A percentile compares a stretch with the other conserved stretches of the same genome.
Evolutionary conservation across 2,888 invertebrate genomes (phyloP).

Genomic region (Phrixothrix hirtus): DNA sequence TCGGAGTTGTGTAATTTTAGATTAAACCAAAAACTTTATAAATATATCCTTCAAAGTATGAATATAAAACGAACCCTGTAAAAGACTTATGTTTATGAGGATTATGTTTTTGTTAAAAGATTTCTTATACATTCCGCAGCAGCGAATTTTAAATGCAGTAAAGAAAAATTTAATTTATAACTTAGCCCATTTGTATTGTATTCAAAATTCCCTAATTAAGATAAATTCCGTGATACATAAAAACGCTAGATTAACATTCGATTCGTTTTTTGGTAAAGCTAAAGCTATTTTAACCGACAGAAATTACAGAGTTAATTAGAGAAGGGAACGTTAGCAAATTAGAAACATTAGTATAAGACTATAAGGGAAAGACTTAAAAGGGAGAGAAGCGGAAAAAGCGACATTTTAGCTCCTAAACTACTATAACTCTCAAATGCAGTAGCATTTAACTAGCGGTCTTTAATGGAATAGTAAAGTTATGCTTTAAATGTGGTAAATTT

Average conservation of each 20-base stretch:
- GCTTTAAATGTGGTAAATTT: too few relatives aligned
- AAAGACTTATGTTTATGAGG: constrained; percentile 13
- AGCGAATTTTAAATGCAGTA: background rate
- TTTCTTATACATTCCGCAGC: constrained; percentile 2
- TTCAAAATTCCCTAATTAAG: too few relatives aligned
- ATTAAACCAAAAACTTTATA: constrained; percentile 9
- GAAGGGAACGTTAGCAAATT: constrained; percentile 19
- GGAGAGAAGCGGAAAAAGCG: constrained; percentile 6
- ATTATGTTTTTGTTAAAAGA: constrained; percentile 9
- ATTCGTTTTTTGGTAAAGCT: constrained; percentile 15
- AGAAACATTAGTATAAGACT: constrained; percentile 24
- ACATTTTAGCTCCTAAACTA: constrained; percentile 2
- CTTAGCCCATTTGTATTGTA: too few relatives aligned
- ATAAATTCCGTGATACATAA: too few relatives aligned
- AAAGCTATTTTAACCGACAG: constrained; percentile 17
- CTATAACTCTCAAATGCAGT: too few relatives aligned
- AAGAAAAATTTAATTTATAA: too few relatives aligned
- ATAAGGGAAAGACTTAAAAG: constrained; percentile 7
- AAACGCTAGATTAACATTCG: constrained; percentile 13
- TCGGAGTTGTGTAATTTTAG: constrained; percentile 7
- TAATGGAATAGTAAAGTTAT: too few relatives aligned
- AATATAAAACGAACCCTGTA: constrained; percentile 14
- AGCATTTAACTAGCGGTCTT: too few relatives aligned
- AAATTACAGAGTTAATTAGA: constrained; percentile 24
- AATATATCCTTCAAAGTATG: constrained; percentile 4